Percentiles rank a stretch among this genome's conserved stretches.
Conservation (phyloP, 2,888 invertebrate species). For the Buathra laborator region DNA sequence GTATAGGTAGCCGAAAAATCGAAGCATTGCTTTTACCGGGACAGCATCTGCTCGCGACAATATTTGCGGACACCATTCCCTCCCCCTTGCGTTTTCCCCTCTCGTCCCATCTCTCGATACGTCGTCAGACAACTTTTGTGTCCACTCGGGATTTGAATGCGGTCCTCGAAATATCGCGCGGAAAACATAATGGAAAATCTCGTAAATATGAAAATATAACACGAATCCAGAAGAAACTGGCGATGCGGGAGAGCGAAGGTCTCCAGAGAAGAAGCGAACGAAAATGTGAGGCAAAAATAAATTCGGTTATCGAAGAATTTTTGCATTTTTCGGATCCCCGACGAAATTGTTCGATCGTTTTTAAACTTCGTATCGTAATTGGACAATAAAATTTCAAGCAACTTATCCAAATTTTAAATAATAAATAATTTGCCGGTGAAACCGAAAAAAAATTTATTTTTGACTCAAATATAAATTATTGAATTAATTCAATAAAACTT, state of each 20-base stretch:
- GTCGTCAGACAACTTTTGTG: conserved; percentile 81
- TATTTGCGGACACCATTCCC: conserved; percentile 80
- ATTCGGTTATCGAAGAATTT: background rate
- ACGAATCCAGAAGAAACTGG: background rate
- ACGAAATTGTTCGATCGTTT: background rate
- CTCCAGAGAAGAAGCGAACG: background rate
- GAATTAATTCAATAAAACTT: no score
- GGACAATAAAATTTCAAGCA: background rate
- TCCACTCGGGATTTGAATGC: conserved; percentile 82
- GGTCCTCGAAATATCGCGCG: conserved; percentile 73
- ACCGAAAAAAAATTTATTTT: background rate
- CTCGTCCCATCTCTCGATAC: conserved; percentile 13
- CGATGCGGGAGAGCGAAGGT: background rate
- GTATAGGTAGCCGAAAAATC: conserved; percentile 32
- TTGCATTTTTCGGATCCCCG: background rate
- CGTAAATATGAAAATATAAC: conserved; percentile 78
- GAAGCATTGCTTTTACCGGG: conserved; percentile 60
- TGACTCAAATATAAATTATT: no score
- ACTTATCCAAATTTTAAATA: background rate
- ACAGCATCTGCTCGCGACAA: conserved; percentile 83
- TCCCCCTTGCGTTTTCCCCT: background rate
- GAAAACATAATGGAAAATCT: conserved; percentile 80
- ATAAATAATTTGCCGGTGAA: background rate
- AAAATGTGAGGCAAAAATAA: background rate
- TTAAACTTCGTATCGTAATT: background rate